Conservation (phyloP, 2,797 vertebrate genomes). For the Rhynchotus rufescens region DNA sequence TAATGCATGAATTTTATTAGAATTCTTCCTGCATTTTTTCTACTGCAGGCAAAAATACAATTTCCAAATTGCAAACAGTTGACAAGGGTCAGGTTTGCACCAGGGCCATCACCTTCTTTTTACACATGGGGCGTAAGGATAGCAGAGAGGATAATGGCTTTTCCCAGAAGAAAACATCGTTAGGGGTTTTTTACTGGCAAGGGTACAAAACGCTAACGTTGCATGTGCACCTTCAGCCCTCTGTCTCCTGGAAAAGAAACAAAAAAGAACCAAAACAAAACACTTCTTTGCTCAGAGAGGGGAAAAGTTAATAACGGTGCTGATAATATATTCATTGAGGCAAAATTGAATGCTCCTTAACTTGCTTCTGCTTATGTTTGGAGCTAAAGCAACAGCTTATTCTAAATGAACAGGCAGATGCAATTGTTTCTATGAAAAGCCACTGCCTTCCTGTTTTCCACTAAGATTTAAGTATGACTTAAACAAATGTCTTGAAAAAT, state of each 20-base stretch:
- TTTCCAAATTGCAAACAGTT: slow-evolving; percentile 28
- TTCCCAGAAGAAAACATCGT: background rate
- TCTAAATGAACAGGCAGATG: slow-evolving; percentile 57
- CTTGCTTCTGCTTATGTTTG: slow-evolving; percentile 20
- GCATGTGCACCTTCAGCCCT: background rate
- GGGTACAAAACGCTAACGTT: background rate
- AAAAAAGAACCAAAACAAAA: background rate
- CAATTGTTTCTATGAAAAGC: slow-evolving; percentile 60
- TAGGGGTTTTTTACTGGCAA: background rate
- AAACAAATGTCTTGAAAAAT: slow-evolving; percentile 29
- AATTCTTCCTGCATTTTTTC: slow-evolving; percentile 8
- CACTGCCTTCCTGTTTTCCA: slow-evolving; percentile 29
- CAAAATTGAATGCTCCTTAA: slow-evolving; percentile 45
- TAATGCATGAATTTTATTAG: slow-evolving; percentile 43
- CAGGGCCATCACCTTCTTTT: background rate
- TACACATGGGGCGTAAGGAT: background rate
- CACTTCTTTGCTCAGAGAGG: background rate
- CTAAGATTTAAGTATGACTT: slow-evolving; percentile 44
- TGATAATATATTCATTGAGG: slow-evolving; percentile 49
- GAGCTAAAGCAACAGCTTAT: slow-evolving; percentile 20
- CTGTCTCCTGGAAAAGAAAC: background rate
- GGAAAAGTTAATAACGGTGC: slow-evolving; percentile 14
- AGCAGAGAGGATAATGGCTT: background rate
- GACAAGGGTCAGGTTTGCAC: background rate
- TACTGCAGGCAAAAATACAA: slow-evolving; percentile 8